Evolutionary conservation across 2,888 invertebrate genomes (phyloP).

Genomic region (Oligia strigilis): DNA sequence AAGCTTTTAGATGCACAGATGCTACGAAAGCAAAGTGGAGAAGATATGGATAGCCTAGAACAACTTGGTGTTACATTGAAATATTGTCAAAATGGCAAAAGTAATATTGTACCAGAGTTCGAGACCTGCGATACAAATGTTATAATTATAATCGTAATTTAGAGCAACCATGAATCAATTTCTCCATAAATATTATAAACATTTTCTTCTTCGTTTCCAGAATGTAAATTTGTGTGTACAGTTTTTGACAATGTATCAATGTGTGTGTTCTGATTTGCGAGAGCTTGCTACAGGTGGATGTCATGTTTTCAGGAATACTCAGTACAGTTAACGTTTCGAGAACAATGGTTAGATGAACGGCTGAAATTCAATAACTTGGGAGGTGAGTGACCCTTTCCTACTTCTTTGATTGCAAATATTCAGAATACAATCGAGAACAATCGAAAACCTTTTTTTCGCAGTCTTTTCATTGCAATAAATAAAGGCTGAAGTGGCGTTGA

Average conservation of each 20-base stretch:
- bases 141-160: slow-evolving; percentile 14
- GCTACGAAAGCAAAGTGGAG: slow-evolving; percentile 52
- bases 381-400: slow-evolving; percentile 88
- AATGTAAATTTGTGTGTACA: not conserved
- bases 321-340: slow-evolving; percentile 98
- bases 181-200: not conserved
- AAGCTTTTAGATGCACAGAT: slow-evolving; percentile 67
- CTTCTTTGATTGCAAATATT: not conserved
- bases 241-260: slow-evolving; percentile 67
- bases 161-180: not conserved
- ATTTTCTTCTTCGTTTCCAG: not conserved
- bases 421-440: not conserved
- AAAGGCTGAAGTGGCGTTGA: not conserved
- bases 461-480: slow-evolving; percentile 10
- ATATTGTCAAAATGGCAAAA: slow-evolving; percentile 69
- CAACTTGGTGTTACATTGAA: slow-evolving; percentile 62
- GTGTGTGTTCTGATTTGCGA: slow-evolving; percentile 19
- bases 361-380: slow-evolving; percentile 96
- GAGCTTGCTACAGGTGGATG: slow-evolving; percentile 43
- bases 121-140: not conserved
- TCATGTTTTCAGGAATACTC: slow-evolving; percentile 96
- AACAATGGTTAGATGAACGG: slow-evolving; percentile 98
- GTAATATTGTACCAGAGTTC: not conserved
- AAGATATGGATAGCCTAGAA: slow-evolving; percentile 47
- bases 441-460: not conserved